phyloP scores from a whole-genome alignment of 1,140 invertebrate species.

The Cotesia chilonis region DNA sequence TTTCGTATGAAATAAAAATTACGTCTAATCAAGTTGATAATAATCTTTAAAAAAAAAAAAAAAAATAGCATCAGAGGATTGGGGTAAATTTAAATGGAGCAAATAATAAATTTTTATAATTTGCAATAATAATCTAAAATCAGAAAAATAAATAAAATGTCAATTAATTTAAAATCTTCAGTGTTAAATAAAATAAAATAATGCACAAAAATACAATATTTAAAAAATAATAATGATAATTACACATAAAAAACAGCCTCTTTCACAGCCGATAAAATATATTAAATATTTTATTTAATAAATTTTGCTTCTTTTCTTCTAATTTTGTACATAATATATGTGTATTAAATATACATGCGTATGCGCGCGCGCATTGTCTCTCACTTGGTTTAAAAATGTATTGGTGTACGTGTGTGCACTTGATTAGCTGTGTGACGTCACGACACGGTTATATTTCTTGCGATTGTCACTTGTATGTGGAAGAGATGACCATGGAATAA shows the following conservation, averaged over 20 bases:
- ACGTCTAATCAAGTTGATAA: too few species aligned
- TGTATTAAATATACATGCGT: slow-evolving; percentile 41
- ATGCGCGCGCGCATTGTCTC: slow-evolving; percentile 38
- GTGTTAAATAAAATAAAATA: slow-evolving; percentile 9
- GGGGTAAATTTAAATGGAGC: too few species aligned
- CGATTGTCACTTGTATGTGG: slow-evolving; percentile 54
- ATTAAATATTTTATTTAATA: slow-evolving; percentile 23
- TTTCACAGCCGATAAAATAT: slow-evolving; percentile 36
- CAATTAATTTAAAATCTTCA: slow-evolving; percentile 8
- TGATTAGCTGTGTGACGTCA: slow-evolving; percentile 65
- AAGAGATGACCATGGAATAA: background rate
- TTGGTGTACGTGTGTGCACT: slow-evolving; percentile 53
- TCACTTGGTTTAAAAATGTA: slow-evolving; percentile 33
- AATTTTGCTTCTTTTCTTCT: background rate
- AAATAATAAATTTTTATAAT: too few species aligned
- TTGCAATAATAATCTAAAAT: background rate
- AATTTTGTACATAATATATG: slow-evolving; percentile 36
- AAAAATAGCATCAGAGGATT: too few species aligned
- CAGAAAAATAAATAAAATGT: background rate
- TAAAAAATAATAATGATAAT: background rate
- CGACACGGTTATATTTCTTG: slow-evolving; percentile 61
- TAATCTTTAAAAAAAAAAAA: too few species aligned
- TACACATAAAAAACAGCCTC: slow-evolving; percentile 20
- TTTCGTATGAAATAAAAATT: too few species aligned
- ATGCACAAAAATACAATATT: too few species aligned